Evolutionary conservation across 2,888 invertebrate species (phyloP), one percentile per base, ranked within the genome.

Genomic region (Drosophila suboccidentalis): DNA sequence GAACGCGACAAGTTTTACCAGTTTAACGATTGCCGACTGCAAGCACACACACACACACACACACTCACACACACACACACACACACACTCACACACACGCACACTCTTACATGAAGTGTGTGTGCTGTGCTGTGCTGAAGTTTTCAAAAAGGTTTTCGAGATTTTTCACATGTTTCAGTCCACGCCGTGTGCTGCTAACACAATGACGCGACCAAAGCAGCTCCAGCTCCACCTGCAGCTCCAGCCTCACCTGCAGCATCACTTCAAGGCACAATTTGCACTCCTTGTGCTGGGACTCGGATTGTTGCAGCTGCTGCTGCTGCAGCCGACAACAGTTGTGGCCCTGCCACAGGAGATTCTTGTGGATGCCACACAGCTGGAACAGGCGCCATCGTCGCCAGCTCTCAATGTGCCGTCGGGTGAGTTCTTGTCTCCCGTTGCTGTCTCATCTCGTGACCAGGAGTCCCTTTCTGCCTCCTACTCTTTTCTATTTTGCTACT

Each of bases 81-180:
- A 58, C 29, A 43, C 39, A 43, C 34, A 49, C 41, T 32, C 32
- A 54, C 49, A 57, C 43, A 46, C 44, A 43, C 38, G 34, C 43
- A 17, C 61, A 57, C 46, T 26, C 32, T 44, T 49, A 69, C 39
- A 53, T 4, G 4, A 22, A 3, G 22, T 53, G 19, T 9, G 11
- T 53, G 44, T 46, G 43, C 41, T 58, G 59, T 46, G 69, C 41
- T 58, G 59, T 46, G 69, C 60, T 58, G 17, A 74, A 78, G 75
- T 79, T 79, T 78, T 79, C 71, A 77, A 77, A 79, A 86, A 78
- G 77, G 75, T 87, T 85, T 78, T 59, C 67, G 71, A 74, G 83
- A 84, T 66, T 86, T 82, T 84, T 75, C 82, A 74, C 62, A 70
- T 67, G 60, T 50, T 43, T 49, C 74, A 84, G 88, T 84, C 36